A percentile compares a stretch with the other conserved stretches of the same genome.
phyloP scores from a whole-genome alignment of 2,113 vertebrate species.

The Rattus norvegicus region GRCr8 NC_086039.1:52920001-52920500 shows the following conservation, averaged over 20 bases:
- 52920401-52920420: conserved; percentile 68
- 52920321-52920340: conserved; percentile 76
- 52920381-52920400: conserved; percentile 77
- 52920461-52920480: conserved; percentile 60
- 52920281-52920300: conserved; percentile 63
- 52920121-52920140: neutral
- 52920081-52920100: neutral
- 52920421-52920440: conserved; percentile 58
- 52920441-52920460: conserved; percentile 64
- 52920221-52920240: conserved; percentile 42
- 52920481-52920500: conserved; percentile 63
- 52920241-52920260: conserved; percentile 56
- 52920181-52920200: conserved; percentile 37
- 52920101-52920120: neutral
- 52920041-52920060: neutral
- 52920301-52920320: conserved; percentile 78
- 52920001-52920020: neutral
- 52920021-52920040: neutral
- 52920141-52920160: neutral
- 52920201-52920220: neutral
- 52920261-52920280: conserved; percentile 70
- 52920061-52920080: neutral
- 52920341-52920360: conserved; percentile 75
- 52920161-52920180: neutral
- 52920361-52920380: conserved; percentile 81